phyloP scores from a whole-genome alignment of 30 jellyfish, hydroid and myxozoan genomes.

The Chrysaora quinquecirrha region DNA sequence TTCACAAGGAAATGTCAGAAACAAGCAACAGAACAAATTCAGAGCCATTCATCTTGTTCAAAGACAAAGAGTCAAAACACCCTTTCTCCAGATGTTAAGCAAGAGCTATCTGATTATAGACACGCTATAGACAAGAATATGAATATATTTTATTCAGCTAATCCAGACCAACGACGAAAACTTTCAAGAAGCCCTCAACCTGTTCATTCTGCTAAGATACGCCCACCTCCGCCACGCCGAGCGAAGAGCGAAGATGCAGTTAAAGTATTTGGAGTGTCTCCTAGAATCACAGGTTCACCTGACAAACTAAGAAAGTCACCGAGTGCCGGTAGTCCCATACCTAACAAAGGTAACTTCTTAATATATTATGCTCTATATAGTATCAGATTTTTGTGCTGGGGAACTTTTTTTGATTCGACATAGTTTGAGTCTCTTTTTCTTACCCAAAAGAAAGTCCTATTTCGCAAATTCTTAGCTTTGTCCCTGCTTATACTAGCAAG shows the following conservation, averaged over 20 bases:
- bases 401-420: background rate
- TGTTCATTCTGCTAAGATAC: background rate
- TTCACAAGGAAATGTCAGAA: background rate
- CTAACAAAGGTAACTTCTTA: background rate
- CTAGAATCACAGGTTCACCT: background rate
- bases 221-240: conserved; percentile 8
- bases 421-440: background rate
- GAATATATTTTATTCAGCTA: background rate
- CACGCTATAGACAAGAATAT: background rate
- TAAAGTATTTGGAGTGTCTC: background rate
- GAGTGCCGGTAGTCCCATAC: background rate
- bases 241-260: background rate
- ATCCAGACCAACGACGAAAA: background rate
- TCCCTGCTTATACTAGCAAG: background rate
- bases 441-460: background rate
- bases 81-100: background rate
- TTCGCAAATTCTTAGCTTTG: background rate
- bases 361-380: too few species aligned
- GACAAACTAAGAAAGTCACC: background rate
- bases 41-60: background rate
- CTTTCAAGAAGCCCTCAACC: background rate
- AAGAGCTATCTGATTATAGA: background rate
- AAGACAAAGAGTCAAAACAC: background rate
- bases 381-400: background rate
- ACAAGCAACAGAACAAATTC: background rate